Evolutionary conservation across 1,140 invertebrate genomes (phyloP).

Genomic region (Mamestra configurata): DNA sequence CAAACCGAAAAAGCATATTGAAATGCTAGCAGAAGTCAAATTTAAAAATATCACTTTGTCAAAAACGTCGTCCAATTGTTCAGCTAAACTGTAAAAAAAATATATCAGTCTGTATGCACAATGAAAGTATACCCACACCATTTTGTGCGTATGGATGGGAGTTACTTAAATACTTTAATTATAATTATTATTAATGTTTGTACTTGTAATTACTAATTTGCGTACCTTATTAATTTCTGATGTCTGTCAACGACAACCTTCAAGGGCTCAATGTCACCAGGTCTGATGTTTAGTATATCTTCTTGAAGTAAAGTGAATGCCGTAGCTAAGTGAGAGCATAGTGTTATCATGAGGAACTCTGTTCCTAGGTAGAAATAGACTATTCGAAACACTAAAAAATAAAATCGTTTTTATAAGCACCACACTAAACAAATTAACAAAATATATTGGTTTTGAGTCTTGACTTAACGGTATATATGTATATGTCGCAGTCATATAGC

Average conservation of each 20-base stretch:
- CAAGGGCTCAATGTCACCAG: slow-evolving; percentile 14
- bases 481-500: too few relatives aligned
- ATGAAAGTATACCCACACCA: too few relatives aligned
- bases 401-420: background rate
- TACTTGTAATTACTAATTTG: background rate
- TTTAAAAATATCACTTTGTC: slow-evolving; percentile 66
- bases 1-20: slow-evolving; percentile 66
- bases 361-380: slow-evolving; percentile 60
- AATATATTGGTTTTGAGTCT: too few relatives aligned
- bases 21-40: slow-evolving; percentile 59
- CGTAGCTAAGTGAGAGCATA: slow-evolving; percentile 61
- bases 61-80: slow-evolving; percentile 61
- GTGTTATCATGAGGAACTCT: slow-evolving; percentile 64
- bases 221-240: slow-evolving; percentile 50
- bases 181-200: too few relatives aligned
- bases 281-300: slow-evolving; percentile 56
- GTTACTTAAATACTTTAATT: too few relatives aligned
- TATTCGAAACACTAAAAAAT: slow-evolving; percentile 60
- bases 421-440: too few relatives aligned
- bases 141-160: too few relatives aligned
- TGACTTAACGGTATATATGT: too few relatives aligned
- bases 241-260: slow-evolving; percentile 38
- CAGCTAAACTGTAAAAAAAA: slow-evolving; percentile 53
- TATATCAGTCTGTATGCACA: too few relatives aligned
- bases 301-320: slow-evolving; percentile 65